Base-by-base conservation (phyloP, 2,797 vertebrate genomes). In the Discoglossus pictus region DNA sequence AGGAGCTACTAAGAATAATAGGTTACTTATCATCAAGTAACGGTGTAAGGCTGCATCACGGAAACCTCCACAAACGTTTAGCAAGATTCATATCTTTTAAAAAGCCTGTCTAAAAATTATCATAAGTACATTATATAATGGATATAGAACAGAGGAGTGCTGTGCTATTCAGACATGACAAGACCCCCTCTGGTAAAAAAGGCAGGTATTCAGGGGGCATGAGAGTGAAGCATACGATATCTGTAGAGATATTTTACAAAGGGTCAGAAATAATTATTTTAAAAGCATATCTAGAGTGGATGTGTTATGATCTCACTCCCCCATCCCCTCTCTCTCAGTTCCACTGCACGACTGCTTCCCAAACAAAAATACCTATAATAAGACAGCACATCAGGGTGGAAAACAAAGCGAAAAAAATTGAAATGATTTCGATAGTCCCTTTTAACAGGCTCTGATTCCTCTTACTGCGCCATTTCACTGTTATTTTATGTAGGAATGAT, bases 201-300 rank as follows among this genome's bases (percentile, higher is more conserved):
- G 8, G 16, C 51, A 56, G 27, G 46, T 16, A 52, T 21, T 43
- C 21, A 5, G 48, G 51, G 23, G 36, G 16, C 24, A 27, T n/a
- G 27, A 38, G 24, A 15, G 3, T 24, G 16, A 35, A 17, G 39
- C 23, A 44, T 15, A 59, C 44, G 10, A 4, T 11, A 59, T 64
- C 61, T 25, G 31, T 25, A 13, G 40, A 48, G 27, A 65, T 46
- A 35, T 6, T 16, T 71, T 0, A 40, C 69, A 66, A 56, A 34
- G 76, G 77, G 75, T 77, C 77, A 75, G 54, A 70, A 70, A 60
- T 78, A 82, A 82, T 85, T 83, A 83, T 74, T 70, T 74, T 76
- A 79, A 85, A 83, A 82, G 78, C 79, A 74, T 68, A 54, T 72
- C 54, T 68, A 68, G 46, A 31, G 60, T 55, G 39, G 64, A 48